These are phyloP conservation scores for Spizella passerina DNA, from an alignment of 2,797 vertebrate genomes.

Conservation along the genomic window DNA sequence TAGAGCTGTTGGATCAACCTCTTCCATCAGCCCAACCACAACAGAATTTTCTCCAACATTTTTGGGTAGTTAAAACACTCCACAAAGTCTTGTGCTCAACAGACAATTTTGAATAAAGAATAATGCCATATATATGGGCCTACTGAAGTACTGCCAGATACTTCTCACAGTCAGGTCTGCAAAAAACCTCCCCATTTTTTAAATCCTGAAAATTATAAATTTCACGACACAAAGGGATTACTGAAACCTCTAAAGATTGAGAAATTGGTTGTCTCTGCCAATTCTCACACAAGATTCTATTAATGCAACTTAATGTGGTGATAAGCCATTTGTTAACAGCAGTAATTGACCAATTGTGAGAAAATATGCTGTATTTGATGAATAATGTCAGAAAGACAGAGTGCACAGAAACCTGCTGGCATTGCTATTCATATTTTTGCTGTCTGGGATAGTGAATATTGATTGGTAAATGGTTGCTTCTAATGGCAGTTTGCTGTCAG, in stretches of 20 bases:
- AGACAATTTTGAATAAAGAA: neutral
- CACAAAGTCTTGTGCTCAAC: neutral
- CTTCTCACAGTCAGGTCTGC: neutral
- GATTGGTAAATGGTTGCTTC: neutral
- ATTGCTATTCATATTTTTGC: neutral
- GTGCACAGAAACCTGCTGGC: neutral
- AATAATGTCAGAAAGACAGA: neutral
- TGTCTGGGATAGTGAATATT: neutral
- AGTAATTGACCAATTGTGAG: slow-evolving; percentile 48
- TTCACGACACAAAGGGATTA: slow-evolving; percentile 32
- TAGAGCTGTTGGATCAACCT: neutral
- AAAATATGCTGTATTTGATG: slow-evolving; percentile 59
- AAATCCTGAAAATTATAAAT: neutral
- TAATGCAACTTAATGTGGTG: slow-evolving; percentile 64
- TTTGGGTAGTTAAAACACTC: neutral
- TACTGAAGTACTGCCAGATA: neutral
- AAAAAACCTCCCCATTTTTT: neutral
- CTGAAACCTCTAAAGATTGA: slow-evolving; percentile 58
- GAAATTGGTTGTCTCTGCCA: slow-evolving; percentile 46
- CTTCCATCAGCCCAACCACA: neutral
- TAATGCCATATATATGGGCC: neutral
- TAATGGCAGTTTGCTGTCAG: neutral
- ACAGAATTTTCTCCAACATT: neutral
- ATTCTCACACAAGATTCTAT: slow-evolving; percentile 44
- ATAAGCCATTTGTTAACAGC: slow-evolving; percentile 67